Base-by-base conservation (phyloP, 2,888 invertebrate genomes). In the Nowickia ferox region DNA sequence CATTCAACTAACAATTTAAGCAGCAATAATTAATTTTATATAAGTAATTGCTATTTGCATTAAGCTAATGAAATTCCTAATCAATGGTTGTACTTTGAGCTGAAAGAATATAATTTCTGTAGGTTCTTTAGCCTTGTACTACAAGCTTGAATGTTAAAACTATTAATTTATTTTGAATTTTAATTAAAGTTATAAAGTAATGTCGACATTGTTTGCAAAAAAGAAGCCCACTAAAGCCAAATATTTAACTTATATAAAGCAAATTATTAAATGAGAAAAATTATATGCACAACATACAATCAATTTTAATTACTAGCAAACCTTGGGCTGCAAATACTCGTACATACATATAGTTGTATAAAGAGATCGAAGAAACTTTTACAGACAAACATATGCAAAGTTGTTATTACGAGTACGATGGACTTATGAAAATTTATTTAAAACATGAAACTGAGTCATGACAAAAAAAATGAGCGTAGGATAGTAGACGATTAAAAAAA, bases 111-210 rank as follows among this genome's bases (percentile, higher is more conserved):
- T 46, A 59, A 22, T 19, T 30, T 19, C 22, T 2, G 22, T 55
- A 6, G n/a, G n/a, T 44, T 22, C 42, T 59, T 0, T 13, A 30
- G 1, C 4, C 10, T 57, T 46, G 46, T 68, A 42, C 17, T 15
- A 19, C 65, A 65, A 57, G 57, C 65, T 65, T 80, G 59, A 74
- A 66, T 79, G 65, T 42, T 15, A 59, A 74, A 80, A 42, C 48
- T 59, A 66, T 66, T 74, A 80, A 80, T 51, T 15, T 15, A 48
- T 61, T 17, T 55, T 40, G 2, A 11, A 74, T 48, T 74, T 80
- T 74, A 80, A 80, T 74, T 80, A 74, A 80, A 80, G n/a, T 74
- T 65, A 2, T 74, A 48, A 17, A 17, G 38, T 74, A 22, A 66
- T 22, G 19, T 57, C 22, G 51, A 51, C n/a, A 22, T 63, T 19